Percentiles rank a stretch among this genome's conserved stretches.
Conservation (phyloP, 2,888 invertebrate species). For the Lithophane leautieri region DNA sequence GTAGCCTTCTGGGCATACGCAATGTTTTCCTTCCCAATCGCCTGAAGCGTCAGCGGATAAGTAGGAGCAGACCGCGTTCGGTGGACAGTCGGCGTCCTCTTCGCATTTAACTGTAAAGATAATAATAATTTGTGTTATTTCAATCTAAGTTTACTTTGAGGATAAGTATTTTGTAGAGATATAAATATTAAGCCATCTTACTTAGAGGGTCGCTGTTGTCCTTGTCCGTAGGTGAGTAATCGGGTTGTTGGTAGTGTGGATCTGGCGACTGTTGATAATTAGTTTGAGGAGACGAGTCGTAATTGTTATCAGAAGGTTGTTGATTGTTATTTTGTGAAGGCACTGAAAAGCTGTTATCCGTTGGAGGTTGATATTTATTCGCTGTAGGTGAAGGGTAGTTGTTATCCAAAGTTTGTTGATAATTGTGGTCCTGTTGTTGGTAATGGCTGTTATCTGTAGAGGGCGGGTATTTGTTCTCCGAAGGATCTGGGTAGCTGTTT, state of each 20-base stretch:
- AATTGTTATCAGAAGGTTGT: conserved; percentile 26
- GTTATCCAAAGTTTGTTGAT: conserved; percentile 51
- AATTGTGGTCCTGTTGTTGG: conserved; percentile 54
- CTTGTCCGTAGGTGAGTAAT: conserved; percentile 53
- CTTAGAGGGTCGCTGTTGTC: conserved; percentile 72
- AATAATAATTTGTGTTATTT: conserved; percentile 50
- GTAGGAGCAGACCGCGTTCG: conserved; percentile 94
- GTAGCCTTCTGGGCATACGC: conserved; percentile 95
- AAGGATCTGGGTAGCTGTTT: conserved; percentile 20
- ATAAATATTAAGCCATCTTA: conserved; percentile 68
- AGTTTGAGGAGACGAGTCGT: conserved; percentile 21
- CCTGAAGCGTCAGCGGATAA: conserved; percentile 78
- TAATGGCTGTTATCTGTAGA: conserved; percentile 36
- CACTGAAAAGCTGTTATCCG: conserved; percentile 30
- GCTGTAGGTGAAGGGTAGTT: conserved; percentile 56
- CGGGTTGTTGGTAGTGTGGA: conserved; percentile 38
- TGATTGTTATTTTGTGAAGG: conserved; percentile 35
- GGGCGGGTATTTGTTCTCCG: conserved; percentile 24
- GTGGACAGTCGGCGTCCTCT: conserved; percentile 94
- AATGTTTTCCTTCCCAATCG: conserved; percentile 82
- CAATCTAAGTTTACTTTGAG: background rate
- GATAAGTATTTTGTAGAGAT: background rate
- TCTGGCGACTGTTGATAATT: conserved; percentile 45
- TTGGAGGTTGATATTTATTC: conserved; percentile 53
- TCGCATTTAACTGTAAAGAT: conserved; percentile 92